Percentiles rank a stretch among this genome's conserved stretches.
phyloP scores from a whole-genome alignment of 1,140 invertebrate species.

The Octopus bimaculoides region DNA sequence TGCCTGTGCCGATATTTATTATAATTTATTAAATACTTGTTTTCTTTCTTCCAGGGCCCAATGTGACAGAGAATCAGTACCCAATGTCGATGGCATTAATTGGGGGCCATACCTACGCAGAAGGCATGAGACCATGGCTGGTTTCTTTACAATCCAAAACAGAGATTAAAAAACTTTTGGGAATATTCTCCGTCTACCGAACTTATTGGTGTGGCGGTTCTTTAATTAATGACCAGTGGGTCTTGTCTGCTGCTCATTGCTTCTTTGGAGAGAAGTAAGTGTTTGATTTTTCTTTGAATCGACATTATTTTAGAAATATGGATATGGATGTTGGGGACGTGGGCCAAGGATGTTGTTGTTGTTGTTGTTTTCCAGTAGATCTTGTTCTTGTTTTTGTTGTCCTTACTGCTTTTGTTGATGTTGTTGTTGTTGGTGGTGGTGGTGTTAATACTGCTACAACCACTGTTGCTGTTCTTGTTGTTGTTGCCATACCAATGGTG shows the following conservation, averaged over 20 bases:
- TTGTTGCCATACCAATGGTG: too few relatives aligned
- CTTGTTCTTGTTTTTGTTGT: too few relatives aligned
- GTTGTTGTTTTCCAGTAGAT: too few relatives aligned
- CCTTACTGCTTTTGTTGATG: too few relatives aligned
- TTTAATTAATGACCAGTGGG: slow-evolving; percentile 64
- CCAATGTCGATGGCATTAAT: background rate
- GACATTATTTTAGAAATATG: too few relatives aligned
- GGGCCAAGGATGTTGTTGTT: too few relatives aligned
- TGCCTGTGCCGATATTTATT: too few relatives aligned
- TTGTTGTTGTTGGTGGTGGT: too few relatives aligned
- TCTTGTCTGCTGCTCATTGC: slow-evolving; percentile 72
- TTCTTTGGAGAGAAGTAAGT: slow-evolving; percentile 75
- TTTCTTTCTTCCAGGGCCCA: background rate
- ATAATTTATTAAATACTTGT: too few relatives aligned
- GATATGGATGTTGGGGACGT: too few relatives aligned
- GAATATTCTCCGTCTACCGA: slow-evolving; percentile 8
- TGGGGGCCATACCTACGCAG: background rate
- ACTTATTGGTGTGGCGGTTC: slow-evolving; percentile 64
- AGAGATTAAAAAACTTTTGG: background rate
- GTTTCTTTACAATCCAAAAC: slow-evolving; percentile 32
- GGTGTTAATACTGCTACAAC: too few relatives aligned
- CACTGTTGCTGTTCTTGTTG: too few relatives aligned
- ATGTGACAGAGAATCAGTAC: background rate
- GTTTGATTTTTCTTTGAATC: background rate
- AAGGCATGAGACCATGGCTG: slow-evolving; percentile 16